These are phyloP conservation scores for Aphelinus atriplicis DNA, from an alignment of 1,140 invertebrate species.

Conservation along the genomic window DNA sequence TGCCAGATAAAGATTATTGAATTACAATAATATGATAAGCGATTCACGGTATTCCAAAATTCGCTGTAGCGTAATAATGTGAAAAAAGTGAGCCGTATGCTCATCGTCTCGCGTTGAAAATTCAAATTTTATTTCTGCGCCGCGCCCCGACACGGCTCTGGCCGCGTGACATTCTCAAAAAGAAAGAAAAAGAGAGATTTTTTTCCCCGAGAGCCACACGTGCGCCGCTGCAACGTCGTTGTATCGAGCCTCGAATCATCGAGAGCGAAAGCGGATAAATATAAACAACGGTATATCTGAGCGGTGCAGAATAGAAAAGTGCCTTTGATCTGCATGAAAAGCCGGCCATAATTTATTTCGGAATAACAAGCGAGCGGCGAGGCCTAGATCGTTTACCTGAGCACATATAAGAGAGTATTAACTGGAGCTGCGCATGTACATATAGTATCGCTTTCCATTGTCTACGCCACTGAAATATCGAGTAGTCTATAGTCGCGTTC, in stretches of 20 bases:
- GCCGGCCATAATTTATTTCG: slow-evolving; percentile 20
- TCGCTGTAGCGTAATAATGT: too few relatives aligned
- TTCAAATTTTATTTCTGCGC: too few relatives aligned
- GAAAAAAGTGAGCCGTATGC: too few relatives aligned
- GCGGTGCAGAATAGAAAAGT: neutral
- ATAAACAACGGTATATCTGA: neutral
- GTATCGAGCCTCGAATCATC: too few relatives aligned
- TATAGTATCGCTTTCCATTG: slow-evolving; percentile 25
- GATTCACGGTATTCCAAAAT: too few relatives aligned
- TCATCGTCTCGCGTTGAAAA: too few relatives aligned
- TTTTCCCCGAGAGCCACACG: too few relatives aligned
- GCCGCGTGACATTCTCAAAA: neutral
- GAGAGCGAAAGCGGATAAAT: neutral
- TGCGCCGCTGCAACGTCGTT: too few relatives aligned
- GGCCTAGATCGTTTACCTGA: neutral
- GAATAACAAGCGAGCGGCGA: slow-evolving; percentile 10
- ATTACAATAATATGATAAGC: neutral
- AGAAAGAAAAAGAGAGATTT: neutral
- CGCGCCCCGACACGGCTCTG: neutral
- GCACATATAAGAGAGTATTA: neutral
- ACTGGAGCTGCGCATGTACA: neutral
- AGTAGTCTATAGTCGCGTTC: slow-evolving; percentile 8
- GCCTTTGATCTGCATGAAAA: neutral
- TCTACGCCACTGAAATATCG: slow-evolving; percentile 12
- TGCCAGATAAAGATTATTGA: slow-evolving; percentile 13